These are phyloP conservation scores for Anastrepha ludens DNA, from an alignment of 1,140 invertebrate species.

Conservation along the genomic window DNA sequence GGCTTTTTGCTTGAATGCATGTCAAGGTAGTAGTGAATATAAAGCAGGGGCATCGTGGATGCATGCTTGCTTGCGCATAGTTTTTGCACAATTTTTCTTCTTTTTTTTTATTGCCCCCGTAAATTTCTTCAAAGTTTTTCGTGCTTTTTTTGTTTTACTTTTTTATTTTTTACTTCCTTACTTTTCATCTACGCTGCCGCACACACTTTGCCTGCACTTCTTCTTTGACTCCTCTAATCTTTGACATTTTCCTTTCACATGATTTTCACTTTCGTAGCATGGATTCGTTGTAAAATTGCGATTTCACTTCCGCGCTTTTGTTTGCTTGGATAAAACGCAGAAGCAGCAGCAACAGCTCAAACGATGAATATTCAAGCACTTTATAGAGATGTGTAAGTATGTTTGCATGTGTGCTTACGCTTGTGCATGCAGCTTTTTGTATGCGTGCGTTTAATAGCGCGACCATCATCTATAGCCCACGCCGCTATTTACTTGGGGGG, in stretches of 20 bases:
- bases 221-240: neutral
- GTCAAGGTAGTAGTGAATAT: constrained; percentile 38
- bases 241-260: neutral
- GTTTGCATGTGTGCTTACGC: neutral
- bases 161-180: neutral
- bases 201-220: neutral
- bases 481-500: neutral
- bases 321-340: neutral
- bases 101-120: neutral
- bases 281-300: neutral
- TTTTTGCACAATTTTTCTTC: neutral
- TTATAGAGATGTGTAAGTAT: neutral
- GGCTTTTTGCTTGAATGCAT: neutral
- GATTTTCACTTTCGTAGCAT: neutral
- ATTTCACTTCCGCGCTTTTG: constrained; percentile 32
- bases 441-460: neutral
- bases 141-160: neutral
- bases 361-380: neutral
- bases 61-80: neutral
- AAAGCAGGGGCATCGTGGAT: neutral
- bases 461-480: neutral
- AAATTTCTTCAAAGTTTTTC: neutral
- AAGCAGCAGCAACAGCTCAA: neutral
- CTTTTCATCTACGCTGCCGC: neutral
- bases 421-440: neutral